Conservation (phyloP, 2,888 invertebrate species). For the Lysandra bellargus region DNA sequence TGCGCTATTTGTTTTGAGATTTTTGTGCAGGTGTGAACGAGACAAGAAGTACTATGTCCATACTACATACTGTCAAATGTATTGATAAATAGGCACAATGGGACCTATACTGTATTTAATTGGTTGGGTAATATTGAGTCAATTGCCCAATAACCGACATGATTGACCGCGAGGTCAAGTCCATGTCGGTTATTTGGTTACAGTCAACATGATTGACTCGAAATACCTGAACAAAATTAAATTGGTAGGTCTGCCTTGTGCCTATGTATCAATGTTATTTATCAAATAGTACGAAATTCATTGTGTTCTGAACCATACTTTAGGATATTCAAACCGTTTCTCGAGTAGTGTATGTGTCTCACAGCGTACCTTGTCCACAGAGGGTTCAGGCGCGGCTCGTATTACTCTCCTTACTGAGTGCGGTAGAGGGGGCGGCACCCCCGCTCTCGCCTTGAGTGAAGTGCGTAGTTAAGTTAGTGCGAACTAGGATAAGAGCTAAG, state of each 20-base stretch:
- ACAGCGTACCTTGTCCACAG: constrained; percentile 80
- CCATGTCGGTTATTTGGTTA: too few species aligned
- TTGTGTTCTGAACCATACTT: background rate
- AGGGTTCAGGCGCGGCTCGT: constrained; percentile 85
- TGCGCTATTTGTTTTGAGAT: background rate
- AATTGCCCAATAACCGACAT: background rate
- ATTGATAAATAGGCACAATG: background rate
- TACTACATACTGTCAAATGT: background rate
- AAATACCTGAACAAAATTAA: background rate
- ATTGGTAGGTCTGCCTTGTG: background rate
- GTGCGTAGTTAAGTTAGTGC: constrained; percentile 45
- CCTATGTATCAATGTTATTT: background rate
- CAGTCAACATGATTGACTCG: background rate
- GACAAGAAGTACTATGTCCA: background rate
- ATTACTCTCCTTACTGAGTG: constrained; percentile 86
- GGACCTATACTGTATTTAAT: background rate
- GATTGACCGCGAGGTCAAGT: too few species aligned
- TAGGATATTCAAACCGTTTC: background rate
- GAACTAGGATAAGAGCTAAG: constrained; percentile 35
- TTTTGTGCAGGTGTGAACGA: background rate
- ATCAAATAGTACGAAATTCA: background rate
- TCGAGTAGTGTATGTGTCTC: constrained; percentile 38
- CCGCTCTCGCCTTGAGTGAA: constrained; percentile 46
- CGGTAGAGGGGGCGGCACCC: constrained; percentile 55
- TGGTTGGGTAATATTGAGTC: background rate